A percentile compares a stretch with the other conserved stretches of the same genome.
phyloP scores from a whole-genome alignment of 2,888 invertebrate genomes.

The Amphiduros pacificus region DNA sequence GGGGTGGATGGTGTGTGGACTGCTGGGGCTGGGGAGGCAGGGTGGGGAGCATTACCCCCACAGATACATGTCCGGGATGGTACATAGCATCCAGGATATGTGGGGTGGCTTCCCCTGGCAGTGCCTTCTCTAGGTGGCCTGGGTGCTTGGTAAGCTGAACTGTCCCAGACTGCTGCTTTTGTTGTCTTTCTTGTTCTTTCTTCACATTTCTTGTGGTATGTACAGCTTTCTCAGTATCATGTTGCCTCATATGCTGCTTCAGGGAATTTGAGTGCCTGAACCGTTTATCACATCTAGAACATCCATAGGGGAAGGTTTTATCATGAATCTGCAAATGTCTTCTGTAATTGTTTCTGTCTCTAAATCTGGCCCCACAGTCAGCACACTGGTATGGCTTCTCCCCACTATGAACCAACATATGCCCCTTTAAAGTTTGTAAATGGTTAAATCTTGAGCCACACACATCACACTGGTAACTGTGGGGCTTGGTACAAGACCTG shows the following conservation, averaged over 20 bases:
- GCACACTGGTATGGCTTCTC: conserved; percentile 38
- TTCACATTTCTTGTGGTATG: no score
- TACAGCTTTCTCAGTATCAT: no score
- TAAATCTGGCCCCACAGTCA: conserved; percentile 36
- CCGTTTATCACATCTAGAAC: conserved; percentile 37
- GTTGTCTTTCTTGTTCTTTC: no score
- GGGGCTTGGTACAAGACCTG: conserved; percentile 34
- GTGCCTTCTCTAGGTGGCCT: no score
- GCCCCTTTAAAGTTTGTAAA: conserved; percentile 31
- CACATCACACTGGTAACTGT: conserved; percentile 37
- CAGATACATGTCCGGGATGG: no score
- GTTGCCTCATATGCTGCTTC: conserved; percentile 35
- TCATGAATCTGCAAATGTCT: conserved; percentile 42
- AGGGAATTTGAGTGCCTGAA: conserved; percentile 43
- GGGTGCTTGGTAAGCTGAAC: no score
- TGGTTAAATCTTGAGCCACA: conserved; percentile 42
- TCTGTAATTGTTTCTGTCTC: conserved; percentile 40
- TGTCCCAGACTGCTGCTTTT: no score
- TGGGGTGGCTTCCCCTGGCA: no score
- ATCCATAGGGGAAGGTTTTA: conserved; percentile 37
- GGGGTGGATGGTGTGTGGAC: no score
- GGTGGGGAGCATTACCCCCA: no score
- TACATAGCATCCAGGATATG: no score
- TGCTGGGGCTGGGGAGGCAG: no score
- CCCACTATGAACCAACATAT: conserved; percentile 35